Conservation (phyloP, 2,113 vertebrate species). For the Campylomormyrus tamandua region DNA sequence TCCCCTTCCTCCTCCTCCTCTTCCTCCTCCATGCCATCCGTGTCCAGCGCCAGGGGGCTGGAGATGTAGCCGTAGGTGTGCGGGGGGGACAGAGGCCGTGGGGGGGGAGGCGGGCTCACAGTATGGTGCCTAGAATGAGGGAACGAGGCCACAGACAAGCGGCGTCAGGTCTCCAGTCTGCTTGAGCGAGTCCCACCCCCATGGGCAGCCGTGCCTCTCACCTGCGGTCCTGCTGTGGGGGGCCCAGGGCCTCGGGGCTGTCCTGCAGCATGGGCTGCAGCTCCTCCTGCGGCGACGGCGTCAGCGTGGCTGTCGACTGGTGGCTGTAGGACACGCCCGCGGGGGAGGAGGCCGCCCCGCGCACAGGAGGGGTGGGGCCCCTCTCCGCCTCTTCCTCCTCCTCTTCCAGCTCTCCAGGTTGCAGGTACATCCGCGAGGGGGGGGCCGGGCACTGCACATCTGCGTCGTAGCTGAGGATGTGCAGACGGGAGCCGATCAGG, state of each 20-base stretch:
- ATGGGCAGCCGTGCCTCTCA: slow-evolving; percentile 33
- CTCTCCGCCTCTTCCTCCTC: slow-evolving; percentile 78
- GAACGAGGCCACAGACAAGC: not conserved
- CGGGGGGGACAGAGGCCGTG: slow-evolving; percentile 80
- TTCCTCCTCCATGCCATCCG: slow-evolving; percentile 77
- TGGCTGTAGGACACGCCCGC: slow-evolving; percentile 96
- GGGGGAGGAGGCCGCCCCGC: slow-evolving; percentile 90
- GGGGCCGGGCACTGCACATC: slow-evolving; percentile 85
- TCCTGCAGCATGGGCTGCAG: slow-evolving; percentile 93
- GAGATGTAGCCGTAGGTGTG: slow-evolving; percentile 95
- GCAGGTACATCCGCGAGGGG: slow-evolving; percentile 91
- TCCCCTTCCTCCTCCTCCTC: slow-evolving; percentile 59
- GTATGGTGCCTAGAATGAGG: slow-evolving; percentile 68
- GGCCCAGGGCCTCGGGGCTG: slow-evolving; percentile 64
- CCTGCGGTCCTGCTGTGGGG: slow-evolving; percentile 76
- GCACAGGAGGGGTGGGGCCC: slow-evolving; percentile 86
- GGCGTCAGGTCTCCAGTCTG: not conserved
- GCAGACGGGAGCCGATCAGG: not conserved
- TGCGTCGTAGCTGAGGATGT: slow-evolving; percentile 75
- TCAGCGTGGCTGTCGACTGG: slow-evolving; percentile 94
- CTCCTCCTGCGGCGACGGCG: slow-evolving; percentile 93
- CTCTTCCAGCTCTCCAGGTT: slow-evolving; percentile 86
- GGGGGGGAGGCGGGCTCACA: slow-evolving; percentile 85
- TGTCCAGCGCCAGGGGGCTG: slow-evolving; percentile 89
- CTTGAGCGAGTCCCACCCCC: not conserved